phyloP scores from a whole-genome alignment of 2,113 vertebrate genomes.

The Antennarius striatus region DNA sequence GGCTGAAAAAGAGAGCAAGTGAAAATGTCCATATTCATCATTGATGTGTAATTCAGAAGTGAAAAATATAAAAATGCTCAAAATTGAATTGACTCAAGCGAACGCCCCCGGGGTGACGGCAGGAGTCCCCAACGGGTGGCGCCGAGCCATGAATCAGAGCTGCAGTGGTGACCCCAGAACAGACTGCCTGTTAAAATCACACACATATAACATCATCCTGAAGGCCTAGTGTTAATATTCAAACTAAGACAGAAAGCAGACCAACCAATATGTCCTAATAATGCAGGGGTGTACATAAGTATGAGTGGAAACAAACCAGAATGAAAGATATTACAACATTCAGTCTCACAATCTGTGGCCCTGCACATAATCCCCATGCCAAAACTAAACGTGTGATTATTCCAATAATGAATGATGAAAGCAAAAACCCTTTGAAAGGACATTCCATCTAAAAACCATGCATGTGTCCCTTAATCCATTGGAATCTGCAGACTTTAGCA shows the following conservation, averaged over 20 bases:
- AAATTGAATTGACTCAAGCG: slow-evolving; percentile 34
- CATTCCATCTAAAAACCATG: not conserved
- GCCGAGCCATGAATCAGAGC: slow-evolving; percentile 55
- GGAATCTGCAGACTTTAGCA: not conserved
- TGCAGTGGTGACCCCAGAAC: slow-evolving; percentile 33
- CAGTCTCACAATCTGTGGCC: not conserved
- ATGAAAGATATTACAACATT: too few relatives aligned
- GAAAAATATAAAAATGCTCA: slow-evolving; percentile 26
- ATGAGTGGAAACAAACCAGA: too few relatives aligned
- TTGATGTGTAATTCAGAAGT: slow-evolving; percentile 20
- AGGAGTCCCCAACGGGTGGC: slow-evolving; percentile 25
- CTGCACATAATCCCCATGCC: too few relatives aligned
- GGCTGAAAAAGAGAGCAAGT: too few relatives aligned
- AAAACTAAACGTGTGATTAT: too few relatives aligned
- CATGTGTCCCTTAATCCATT: not conserved
- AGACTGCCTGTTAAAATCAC: slow-evolving; percentile 1
- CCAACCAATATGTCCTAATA: too few relatives aligned
- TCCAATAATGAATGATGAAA: too few relatives aligned
- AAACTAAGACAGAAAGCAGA: too few relatives aligned
- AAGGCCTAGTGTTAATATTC: too few relatives aligned
- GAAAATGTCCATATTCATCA: not conserved
- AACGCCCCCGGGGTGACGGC: slow-evolving; percentile 30
- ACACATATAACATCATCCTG: too few relatives aligned
- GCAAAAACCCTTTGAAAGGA: too few relatives aligned
- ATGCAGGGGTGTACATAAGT: too few relatives aligned